Conservation (phyloP, 1,140 invertebrate species). For the Danaus melanippus region DNA sequence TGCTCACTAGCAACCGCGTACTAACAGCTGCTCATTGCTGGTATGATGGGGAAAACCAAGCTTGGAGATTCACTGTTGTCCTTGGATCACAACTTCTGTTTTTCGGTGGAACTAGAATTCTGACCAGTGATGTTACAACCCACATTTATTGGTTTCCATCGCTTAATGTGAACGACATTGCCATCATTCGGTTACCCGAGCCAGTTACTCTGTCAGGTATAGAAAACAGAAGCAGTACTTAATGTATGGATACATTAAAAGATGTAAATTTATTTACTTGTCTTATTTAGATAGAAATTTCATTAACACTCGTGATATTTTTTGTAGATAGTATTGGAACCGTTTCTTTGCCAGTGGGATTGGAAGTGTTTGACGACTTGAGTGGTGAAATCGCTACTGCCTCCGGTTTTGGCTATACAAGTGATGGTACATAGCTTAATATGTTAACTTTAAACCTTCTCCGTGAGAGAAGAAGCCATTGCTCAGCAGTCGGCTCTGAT, state of each 20-base stretch:
- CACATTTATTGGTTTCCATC: conserved; percentile 26
- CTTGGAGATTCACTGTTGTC: conserved; percentile 30
- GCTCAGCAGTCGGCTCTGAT: too few relatives aligned
- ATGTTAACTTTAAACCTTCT: too few relatives aligned
- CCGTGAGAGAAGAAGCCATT: too few relatives aligned
- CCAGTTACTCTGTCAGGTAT: conserved; percentile 39
- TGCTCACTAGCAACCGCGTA: conserved; percentile 23
- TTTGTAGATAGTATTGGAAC: conserved; percentile 7
- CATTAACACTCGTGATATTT: not conserved
- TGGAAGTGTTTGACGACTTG: not conserved
- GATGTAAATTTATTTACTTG: not conserved
- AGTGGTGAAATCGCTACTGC: conserved; percentile 6
- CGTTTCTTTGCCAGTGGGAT: conserved; percentile 6
- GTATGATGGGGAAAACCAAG: conserved; percentile 31
- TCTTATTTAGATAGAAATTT: not conserved
- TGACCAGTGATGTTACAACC: conserved; percentile 23
- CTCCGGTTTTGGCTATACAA: conserved; percentile 8
- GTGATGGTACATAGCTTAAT: conserved; percentile 7
- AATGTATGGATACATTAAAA: too few relatives aligned
- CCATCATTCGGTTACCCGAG: conserved; percentile 35
- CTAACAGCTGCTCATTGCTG: conserved; percentile 46
- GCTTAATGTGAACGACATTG: conserved; percentile 32
- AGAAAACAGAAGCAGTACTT: conserved; percentile 2
- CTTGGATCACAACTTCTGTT: conserved; percentile 35
- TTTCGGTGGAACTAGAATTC: conserved; percentile 29